A percentile compares a stretch with the other conserved stretches of the same genome.
phyloP scores from a whole-genome alignment of 2,113 vertebrate species.

The Neodon shergylaensis region DNA sequence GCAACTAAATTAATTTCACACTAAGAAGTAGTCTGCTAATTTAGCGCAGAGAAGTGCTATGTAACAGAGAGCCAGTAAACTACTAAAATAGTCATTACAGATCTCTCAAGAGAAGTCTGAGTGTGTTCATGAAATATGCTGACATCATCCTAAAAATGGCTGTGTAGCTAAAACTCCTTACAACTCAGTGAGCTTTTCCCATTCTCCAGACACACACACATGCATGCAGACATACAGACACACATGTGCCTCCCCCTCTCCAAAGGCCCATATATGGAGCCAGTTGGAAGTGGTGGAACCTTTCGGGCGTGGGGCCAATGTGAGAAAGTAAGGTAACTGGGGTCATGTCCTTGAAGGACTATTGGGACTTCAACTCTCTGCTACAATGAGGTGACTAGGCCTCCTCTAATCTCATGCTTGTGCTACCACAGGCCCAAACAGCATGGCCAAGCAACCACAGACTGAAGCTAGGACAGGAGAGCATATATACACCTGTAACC shows the following conservation, averaged over 20 bases:
- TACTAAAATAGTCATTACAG: background rate
- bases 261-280: background rate
- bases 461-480: too few species aligned
- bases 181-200: background rate
- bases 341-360: too few species aligned
- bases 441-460: background rate
- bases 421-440: background rate
- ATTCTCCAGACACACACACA: background rate
- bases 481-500: too few species aligned
- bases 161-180: background rate
- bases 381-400: background rate
- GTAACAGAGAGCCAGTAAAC: background rate
- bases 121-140: constrained; percentile 17
- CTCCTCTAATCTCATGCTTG: background rate
- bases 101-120: constrained; percentile 13
- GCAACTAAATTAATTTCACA: background rate
- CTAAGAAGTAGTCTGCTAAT: background rate
- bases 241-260: too few species aligned
- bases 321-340: too few species aligned
- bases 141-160: constrained; percentile 37
- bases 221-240: background rate
- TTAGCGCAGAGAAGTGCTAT: constrained; percentile 1
- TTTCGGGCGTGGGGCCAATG: background rate
- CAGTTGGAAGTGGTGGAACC: too few species aligned
- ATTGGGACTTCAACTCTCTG: background rate